Base-by-base conservation (phyloP, 2,113 vertebrate genomes). In the Baryphthengus martii region DNA sequence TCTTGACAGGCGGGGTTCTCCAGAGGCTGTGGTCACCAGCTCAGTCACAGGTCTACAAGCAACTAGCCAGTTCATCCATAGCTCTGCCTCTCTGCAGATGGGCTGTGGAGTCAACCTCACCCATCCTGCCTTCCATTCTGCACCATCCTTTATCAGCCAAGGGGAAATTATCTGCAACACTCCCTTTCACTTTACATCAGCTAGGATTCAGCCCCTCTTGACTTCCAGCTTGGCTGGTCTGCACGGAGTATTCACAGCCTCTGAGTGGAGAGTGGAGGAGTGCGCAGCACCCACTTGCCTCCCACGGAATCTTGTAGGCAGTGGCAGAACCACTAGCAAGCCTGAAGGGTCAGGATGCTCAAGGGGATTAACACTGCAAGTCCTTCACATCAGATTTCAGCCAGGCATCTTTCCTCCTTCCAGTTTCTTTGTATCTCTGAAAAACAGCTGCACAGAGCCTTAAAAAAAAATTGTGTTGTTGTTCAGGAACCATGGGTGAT, bases 211-310 rank as follows among this genome's bases (percentile, higher is more conserved):
- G 42, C 8, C 53, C 24, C 5, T 4, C 47, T 9, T 9, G 19
- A 37, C 31, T 33, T 37, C 13, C 49, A 37, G 55, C 15, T 10
- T 17, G 53, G 45, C 40, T 55, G 24, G 9, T 35, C 26, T 24
- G 59, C 0, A 0, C 1, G 1, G 6, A 11, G 47, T 29, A 25
- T 21, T 33, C 42, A 11, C 73, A 59, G 58, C 67, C 52, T 6
- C 40, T 7, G 21, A 63, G 44, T 7, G 0, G 42, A 42, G 29
- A 61, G n/a, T 0, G 0, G 25, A 68, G 16, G 21, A 73, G 66
- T 20, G 10, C 1, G 0, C 0, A 1, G 50, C 52, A 70, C 35
- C 13, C 44, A 3, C 63, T 26, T 1, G 0, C 42, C 50, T 88
- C 33, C 37, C 20, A 4, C 2, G 7, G 33, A 42, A 23, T 31